Evolutionary conservation across 2,888 invertebrate species (phyloP), one percentile per base, ranked within the genome.

Genomic region (Sarcophaga caerulescens): DNA sequence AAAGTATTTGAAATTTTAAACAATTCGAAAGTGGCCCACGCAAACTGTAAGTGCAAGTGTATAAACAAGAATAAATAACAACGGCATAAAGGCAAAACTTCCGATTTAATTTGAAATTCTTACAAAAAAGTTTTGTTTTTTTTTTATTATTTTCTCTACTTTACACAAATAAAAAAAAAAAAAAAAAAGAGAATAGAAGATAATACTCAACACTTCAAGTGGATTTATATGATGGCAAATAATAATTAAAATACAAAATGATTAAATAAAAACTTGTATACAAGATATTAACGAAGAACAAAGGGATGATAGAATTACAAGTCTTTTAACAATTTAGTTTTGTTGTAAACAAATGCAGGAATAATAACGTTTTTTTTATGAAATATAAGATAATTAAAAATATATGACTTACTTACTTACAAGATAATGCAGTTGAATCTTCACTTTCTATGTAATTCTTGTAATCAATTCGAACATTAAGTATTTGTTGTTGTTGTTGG

Each of bases 71-170:
- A 69, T 14, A 62, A 69, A 68, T 47, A 47, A 47, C 47, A 47
- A 69, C 17, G 17, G 10, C 8, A 35, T 17, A 35, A 35, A 63
- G 25, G 35, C 35, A 62, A 73, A 73, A 80, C 75, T 80, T 63
- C 70, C 80, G 77, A 80, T 83, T 83, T 86, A 81, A 81, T 81
- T 83, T 83, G 59, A 60, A 80, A 82, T 82, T 85, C 76, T 79
- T 81, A 69, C 35, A 35, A 52, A 79, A 74, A 79, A 59, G 57
- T 79, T 85, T 73, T 76, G 82, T 82, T 83, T 63, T 10, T 35
- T 35, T 35, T 8, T 52, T 68, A 12, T 62, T 45, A 21, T 66
- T 60, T 60, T 44, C 14, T 19, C 19, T 19, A 47, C 45, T 47
- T 21, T 19, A 62, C 25, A 65, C 66, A 66, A 62, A 68, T 19